These are phyloP conservation scores for Drosophila emarginata DNA, from an alignment of 2,888 invertebrate species.

Conservation along the genomic window DNA sequence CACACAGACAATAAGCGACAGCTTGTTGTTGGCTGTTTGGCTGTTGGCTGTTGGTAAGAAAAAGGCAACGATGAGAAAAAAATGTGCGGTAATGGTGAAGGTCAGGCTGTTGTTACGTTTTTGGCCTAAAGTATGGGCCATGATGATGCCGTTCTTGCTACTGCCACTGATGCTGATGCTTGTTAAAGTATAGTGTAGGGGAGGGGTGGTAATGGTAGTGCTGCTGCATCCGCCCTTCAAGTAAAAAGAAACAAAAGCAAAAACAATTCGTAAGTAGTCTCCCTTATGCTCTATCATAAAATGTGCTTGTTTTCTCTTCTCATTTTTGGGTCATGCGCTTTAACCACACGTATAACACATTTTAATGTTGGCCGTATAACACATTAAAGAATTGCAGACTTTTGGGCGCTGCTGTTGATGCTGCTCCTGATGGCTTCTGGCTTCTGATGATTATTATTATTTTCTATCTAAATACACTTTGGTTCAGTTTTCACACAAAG, in stretches of 20 bases:
- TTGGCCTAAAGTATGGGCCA: slow-evolving; percentile 42
- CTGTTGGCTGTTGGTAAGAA: slow-evolving; percentile 11
- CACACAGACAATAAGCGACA: slow-evolving; percentile 7
- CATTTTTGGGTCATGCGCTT: slow-evolving; percentile 60
- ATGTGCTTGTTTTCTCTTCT: not conserved
- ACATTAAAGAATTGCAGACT: slow-evolving; percentile 69
- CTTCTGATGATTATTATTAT: not conserved
- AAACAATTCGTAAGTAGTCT: not conserved
- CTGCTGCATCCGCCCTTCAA: slow-evolving; percentile 48
- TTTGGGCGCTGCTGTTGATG: slow-evolving; percentile 56
- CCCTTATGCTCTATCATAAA: slow-evolving; percentile 19
- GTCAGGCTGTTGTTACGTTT: slow-evolving; percentile 70
- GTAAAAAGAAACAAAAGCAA: slow-evolving; percentile 3
- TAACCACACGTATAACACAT: slow-evolving; percentile 22
- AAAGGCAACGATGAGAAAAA: slow-evolving; percentile 18
- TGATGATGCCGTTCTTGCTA: slow-evolving; percentile 21
- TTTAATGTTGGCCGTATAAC: slow-evolving; percentile 57
- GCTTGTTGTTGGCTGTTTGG: slow-evolving; percentile 8
- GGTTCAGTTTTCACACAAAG: not conserved
- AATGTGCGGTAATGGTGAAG: slow-evolving; percentile 70
- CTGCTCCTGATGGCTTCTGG: not conserved
- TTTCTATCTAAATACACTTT: not conserved
- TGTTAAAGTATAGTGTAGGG: not conserved
- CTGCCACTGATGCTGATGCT: slow-evolving; percentile 32
- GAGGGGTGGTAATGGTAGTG: slow-evolving; percentile 8